phyloP scores from a whole-genome alignment of 2,888 invertebrate genomes.

The Andrena flavipes region DNA sequence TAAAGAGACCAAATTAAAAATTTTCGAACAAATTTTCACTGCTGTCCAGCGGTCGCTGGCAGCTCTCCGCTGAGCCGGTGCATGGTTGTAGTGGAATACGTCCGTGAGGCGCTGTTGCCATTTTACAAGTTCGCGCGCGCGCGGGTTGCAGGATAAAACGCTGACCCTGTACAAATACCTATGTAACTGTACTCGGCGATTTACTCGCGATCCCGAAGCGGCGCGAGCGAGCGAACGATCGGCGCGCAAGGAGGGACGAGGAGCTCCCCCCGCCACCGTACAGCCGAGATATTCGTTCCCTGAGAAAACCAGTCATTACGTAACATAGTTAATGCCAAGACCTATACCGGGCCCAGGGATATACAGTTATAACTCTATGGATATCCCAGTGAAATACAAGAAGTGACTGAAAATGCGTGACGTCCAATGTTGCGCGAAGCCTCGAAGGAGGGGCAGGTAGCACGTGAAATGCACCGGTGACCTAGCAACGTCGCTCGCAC shows the following conservation, averaged over 20 bases:
- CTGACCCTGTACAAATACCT: too few relatives aligned
- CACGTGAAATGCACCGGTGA: constrained; percentile 47
- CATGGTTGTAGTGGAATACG: too few relatives aligned
- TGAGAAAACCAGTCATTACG: constrained; percentile 71
- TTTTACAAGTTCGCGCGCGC: too few relatives aligned
- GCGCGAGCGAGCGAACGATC: constrained; percentile 6
- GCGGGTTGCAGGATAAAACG: too few relatives aligned
- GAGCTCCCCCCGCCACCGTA: constrained; percentile 27
- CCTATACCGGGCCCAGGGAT: constrained; percentile 39
- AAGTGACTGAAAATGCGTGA: constrained; percentile 10
- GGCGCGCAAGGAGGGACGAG: constrained; percentile 31
- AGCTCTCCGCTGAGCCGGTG: too few relatives aligned
- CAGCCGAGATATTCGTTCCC: constrained; percentile 56
- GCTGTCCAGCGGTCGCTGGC: too few relatives aligned
- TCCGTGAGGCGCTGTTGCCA: too few relatives aligned
- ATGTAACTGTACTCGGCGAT: constrained; percentile 74
- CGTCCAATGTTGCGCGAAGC: background rate
- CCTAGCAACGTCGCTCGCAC: constrained; percentile 44
- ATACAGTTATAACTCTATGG: constrained; percentile 63
- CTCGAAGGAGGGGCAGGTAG: background rate
- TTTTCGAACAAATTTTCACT: too few relatives aligned
- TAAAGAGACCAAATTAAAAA: too few relatives aligned
- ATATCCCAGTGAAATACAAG: constrained; percentile 20
- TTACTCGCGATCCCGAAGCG: constrained; percentile 49
- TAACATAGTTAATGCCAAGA: constrained; percentile 68